A percentile compares a stretch with the other conserved stretches of the same genome.
These are phyloP conservation scores for Drosophila paramelanica DNA, from an alignment of 2,888 invertebrate genomes.

Conservation along the genomic window DNA sequence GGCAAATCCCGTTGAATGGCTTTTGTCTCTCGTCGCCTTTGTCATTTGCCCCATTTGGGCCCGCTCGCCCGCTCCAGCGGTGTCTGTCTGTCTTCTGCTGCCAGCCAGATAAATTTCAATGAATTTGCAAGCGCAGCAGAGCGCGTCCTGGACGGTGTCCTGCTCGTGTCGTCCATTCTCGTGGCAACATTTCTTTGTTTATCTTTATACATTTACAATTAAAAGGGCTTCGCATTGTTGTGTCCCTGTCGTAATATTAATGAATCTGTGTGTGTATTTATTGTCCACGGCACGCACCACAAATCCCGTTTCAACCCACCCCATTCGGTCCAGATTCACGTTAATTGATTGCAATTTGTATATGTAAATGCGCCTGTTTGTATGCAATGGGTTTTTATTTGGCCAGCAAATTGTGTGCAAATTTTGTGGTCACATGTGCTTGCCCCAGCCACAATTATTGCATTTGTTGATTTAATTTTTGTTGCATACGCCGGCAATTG, in stretches of 20 bases:
- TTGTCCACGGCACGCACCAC: constrained; percentile 38
- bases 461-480: constrained; percentile 8
- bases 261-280: constrained; percentile 57
- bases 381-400: constrained; percentile 10
- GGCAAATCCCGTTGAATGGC: constrained; percentile 50
- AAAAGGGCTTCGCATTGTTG: constrained; percentile 75
- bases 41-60: constrained; percentile 23
- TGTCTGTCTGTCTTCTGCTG: constrained; percentile 51
- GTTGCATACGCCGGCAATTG: constrained; percentile 49
- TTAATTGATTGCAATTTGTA: constrained; percentile 85
- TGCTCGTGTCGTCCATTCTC: constrained; percentile 12
- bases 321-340: constrained; percentile 32
- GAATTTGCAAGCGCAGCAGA: constrained; percentile 65
- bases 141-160: constrained; percentile 24
- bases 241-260: constrained; percentile 74
- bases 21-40: constrained; percentile 51
- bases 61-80: background rate
- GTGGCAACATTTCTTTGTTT: constrained; percentile 76
- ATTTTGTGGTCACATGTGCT: constrained; percentile 60
- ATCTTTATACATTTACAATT: constrained; percentile 77
- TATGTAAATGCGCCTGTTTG: constrained; percentile 69
- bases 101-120: constrained; percentile 76
- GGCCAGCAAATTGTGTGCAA: constrained; percentile 49
- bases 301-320: constrained; percentile 6
- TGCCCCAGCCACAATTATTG: constrained; percentile 10